Evolutionary conservation across 1,140 invertebrate genomes (phyloP).

Genomic region (Heliconius congener): DNA sequence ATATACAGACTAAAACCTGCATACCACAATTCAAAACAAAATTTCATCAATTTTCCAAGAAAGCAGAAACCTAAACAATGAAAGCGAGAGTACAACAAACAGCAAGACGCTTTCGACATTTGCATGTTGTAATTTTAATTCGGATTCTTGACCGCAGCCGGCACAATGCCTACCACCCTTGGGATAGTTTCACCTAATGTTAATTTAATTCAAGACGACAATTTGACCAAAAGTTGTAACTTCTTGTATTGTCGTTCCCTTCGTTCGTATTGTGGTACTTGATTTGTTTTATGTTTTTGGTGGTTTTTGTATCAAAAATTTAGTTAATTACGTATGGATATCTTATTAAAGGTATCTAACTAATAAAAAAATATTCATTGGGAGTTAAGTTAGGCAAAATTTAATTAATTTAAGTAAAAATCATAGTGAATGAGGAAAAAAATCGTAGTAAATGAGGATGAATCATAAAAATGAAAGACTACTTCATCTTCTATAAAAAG

Average conservation of each 20-base stretch:
- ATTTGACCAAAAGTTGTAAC: slow-evolving; percentile 64
- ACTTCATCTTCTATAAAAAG: too few relatives aligned
- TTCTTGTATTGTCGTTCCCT: slow-evolving; percentile 56
- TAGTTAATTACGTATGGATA: too few relatives aligned
- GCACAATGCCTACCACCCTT: slow-evolving; percentile 54
- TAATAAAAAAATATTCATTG: too few relatives aligned
- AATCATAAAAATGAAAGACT: too few relatives aligned
- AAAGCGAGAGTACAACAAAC: slow-evolving; percentile 50
- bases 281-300: not conserved
- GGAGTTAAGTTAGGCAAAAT: too few relatives aligned
- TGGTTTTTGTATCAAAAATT: not conserved
- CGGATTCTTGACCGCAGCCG: slow-evolving; percentile 57
- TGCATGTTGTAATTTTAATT: slow-evolving; percentile 79
- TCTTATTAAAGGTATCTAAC: too few relatives aligned
- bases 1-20: not conserved
- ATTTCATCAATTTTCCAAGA: not conserved
- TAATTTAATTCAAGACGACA: slow-evolving; percentile 77
- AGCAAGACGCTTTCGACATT: slow-evolving; percentile 64
- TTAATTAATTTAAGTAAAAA: too few relatives aligned
- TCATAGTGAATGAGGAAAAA: too few relatives aligned
- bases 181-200: slow-evolving; percentile 70
- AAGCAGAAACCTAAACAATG: slow-evolving; percentile 25
- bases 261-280: slow-evolving; percentile 40
- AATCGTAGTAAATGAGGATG: too few relatives aligned
- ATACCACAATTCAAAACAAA: not conserved